A percentile compares a stretch with the other conserved stretches of the same genome.
phyloP scores from a whole-genome alignment of 2,888 invertebrate genomes.

The Nyleta sp. region DNA sequence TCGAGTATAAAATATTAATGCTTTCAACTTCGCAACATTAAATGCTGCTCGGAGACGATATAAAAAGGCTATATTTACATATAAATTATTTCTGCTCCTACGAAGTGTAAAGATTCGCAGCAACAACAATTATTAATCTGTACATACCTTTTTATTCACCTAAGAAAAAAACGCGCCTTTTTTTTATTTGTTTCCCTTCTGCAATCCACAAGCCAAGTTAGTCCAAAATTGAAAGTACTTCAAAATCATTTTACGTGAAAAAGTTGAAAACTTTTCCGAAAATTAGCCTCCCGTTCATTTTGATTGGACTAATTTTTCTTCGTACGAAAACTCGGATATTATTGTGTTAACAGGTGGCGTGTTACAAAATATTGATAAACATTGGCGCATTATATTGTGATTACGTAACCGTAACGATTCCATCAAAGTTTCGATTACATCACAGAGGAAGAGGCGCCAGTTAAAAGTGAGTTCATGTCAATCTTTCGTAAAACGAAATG shows the following conservation, averaged over 20 bases:
- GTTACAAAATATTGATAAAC: conserved; percentile 34
- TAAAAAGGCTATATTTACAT: conserved; percentile 6
- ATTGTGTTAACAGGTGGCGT: conserved; percentile 53
- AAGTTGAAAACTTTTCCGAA: no score
- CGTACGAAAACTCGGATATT: no score
- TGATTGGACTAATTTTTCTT: no score
- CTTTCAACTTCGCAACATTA: conserved; percentile 25
- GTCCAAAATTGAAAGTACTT: no score
- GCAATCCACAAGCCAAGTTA: no score
- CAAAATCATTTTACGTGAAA: no score
- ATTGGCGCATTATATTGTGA: conserved; percentile 29
- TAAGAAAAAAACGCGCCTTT: no score
- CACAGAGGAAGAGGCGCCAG: conserved; percentile 10
- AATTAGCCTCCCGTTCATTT: no score
- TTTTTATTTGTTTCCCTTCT: no score
- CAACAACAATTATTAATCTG: no score
- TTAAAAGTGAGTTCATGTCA: conserved; percentile 53
- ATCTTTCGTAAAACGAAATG: conserved; percentile 64
- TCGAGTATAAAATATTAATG: conserved; percentile 32
- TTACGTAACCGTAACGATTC: conserved; percentile 34
- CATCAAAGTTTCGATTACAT: conserved; percentile 29
- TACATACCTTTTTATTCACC: no score
- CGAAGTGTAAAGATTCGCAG: no score
- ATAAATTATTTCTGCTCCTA: conserved; percentile 2
- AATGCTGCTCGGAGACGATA: conserved; percentile 2